These are phyloP conservation scores for Tachysurus fulvidraco DNA, from an alignment of 2,113 vertebrate species.

Conservation along the genomic window DNA sequence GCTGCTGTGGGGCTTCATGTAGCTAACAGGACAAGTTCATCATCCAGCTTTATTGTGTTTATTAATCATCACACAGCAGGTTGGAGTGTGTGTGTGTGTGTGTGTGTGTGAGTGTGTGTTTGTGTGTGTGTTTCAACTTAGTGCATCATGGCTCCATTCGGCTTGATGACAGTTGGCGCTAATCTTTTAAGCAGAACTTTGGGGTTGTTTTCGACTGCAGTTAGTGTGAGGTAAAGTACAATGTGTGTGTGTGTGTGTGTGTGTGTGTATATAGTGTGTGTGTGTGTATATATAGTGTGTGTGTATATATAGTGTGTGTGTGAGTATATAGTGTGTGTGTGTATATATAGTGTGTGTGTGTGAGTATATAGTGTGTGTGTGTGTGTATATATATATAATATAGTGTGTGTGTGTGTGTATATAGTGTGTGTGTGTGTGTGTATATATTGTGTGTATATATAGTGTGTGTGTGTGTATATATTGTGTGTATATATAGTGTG, in stretches of 20 bases:
- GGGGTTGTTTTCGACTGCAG: constrained; percentile 54
- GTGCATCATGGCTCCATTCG: constrained; percentile 65
- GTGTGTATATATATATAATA: no score
- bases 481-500: background rate
- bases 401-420: no score
- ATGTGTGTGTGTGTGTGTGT: background rate
- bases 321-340: no score
- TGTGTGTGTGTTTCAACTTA: background rate
- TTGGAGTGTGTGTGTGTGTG: background rate
- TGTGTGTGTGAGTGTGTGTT: background rate
- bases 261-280: background rate
- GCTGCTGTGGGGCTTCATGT: background rate
- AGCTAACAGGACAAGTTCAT: no score
- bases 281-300: no score
- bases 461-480: background rate
- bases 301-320: no score
- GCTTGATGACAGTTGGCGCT: constrained; percentile 57
- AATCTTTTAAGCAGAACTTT: constrained; percentile 63
- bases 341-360: no score
- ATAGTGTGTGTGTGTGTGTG: no score
- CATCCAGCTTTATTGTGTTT: no score
- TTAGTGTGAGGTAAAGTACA: constrained; percentile 62
- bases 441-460: no score
- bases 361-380: no score
- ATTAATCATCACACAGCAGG: background rate